Evolutionary conservation across 1,140 invertebrate species (phyloP).

Genomic region (Acyrthosiphon pisum): DNA sequence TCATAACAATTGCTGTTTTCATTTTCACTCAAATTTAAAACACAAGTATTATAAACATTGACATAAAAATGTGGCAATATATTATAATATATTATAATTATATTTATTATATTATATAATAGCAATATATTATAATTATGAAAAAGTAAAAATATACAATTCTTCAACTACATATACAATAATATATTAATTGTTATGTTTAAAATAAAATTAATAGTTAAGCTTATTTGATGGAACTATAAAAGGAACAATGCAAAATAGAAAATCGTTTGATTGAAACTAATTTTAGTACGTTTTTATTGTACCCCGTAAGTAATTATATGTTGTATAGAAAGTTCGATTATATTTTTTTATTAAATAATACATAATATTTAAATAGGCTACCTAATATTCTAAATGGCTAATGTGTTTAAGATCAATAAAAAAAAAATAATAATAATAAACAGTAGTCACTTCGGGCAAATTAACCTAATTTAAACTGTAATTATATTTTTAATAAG

Average conservation of each 20-base stretch:
- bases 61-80: neutral
- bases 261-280: neutral
- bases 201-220: neutral
- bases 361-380: neutral
- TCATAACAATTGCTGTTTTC: neutral
- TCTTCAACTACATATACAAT: neutral
- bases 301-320: neutral
- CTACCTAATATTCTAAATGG: neutral
- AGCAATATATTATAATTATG: too few species aligned
- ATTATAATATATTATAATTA: too few species aligned
- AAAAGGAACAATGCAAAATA: neutral
- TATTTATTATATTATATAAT: too few species aligned
- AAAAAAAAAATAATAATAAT: neutral
- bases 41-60: neutral
- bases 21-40: neutral
- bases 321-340: slow-evolving; percentile 1
- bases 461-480: slow-evolving; percentile 19
- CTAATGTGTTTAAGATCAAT: neutral
- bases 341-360: neutral
- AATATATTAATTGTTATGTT: neutral
- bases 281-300: neutral
- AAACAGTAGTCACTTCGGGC: neutral
- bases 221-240: neutral
- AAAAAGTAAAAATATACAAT: neutral
- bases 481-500: neutral